Base-by-base conservation (phyloP, 2,888 invertebrate species). In the Parnassius smintheus region DNA sequence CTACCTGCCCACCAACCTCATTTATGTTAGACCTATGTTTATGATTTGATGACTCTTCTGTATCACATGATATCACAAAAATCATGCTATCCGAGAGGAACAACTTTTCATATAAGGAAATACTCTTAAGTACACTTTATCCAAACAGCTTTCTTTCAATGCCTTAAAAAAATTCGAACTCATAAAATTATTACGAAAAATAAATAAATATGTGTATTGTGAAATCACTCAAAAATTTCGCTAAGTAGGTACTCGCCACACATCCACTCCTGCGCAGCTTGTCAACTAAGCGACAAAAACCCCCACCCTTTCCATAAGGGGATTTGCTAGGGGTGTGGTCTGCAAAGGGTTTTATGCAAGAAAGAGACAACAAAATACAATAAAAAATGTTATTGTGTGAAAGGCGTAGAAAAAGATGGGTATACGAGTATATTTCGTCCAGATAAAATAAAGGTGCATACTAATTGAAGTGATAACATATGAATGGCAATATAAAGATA, bases 301-400 rank as follows among this genome's bases (percentile, higher is more conserved):
- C 65, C 76, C 81, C 77, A 70, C 74, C 78, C 74, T 68, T 63
- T 61, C 45, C 56, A 54, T 77, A 75, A 76, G 72, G 9, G 56
- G 62, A 62, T 72, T 75, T 71, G 72, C 70, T 67, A 65, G 75
- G 75, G 74, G 73, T 78, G 80, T 78, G 72, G 74, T 72, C 68
- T 68, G 41, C 60, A 68, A 62, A 57, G 62, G 59, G 61, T 59
- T 66, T 66, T 59, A 65, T 80, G 69, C 69, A 73, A 72, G 76
- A 79, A 2, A 48, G 72, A 61, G 63, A 51, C 41, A 69, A 42
- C n/a, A 51, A 13, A 55, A 64, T 51, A 64, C 62, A 25, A 69
- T 54, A 73, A 75, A 77, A 73, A 75, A 71, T 62, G 25, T 57
- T 58, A n/a, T 42, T 56, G 45, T 56, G 59, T 59, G 57, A 64